phyloP scores from a whole-genome alignment of 2,888 invertebrate genomes.

The Drosophila putrida region DNA sequence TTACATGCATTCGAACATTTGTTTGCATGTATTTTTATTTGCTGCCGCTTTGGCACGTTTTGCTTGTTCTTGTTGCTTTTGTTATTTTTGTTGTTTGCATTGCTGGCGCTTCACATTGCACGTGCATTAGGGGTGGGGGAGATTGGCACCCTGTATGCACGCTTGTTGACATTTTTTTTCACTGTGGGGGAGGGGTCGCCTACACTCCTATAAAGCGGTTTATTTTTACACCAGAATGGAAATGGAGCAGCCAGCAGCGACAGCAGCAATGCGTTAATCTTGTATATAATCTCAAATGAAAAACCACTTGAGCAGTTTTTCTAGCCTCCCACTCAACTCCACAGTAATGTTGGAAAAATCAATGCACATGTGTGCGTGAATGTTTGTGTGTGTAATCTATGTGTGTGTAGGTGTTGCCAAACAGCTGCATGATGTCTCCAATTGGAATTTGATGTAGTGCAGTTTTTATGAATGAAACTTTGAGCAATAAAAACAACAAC shows the following conservation, averaged over 20 bases:
- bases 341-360: slow-evolving; percentile 69
- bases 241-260: slow-evolving; percentile 46
- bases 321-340: slow-evolving; percentile 23
- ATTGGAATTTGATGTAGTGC: slow-evolving; percentile 54
- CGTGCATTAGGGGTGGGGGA: slow-evolving; percentile 54
- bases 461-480: slow-evolving; percentile 71
- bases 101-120: slow-evolving; percentile 66
- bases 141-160: slow-evolving; percentile 54
- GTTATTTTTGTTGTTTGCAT: slow-evolving; percentile 62
- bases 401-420: slow-evolving; percentile 45
- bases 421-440: slow-evolving; percentile 59
- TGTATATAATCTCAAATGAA: slow-evolving; percentile 58
- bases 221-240: slow-evolving; percentile 59
- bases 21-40: slow-evolving; percentile 34
- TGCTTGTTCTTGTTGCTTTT: slow-evolving; percentile 48
- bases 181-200: slow-evolving; percentile 30
- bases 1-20: slow-evolving; percentile 3
- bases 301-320: slow-evolving; percentile 64
- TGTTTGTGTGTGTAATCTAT: slow-evolving; percentile 11
- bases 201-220: slow-evolving; percentile 42
- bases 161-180: slow-evolving; percentile 69
- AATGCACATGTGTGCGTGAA: slow-evolving; percentile 70
- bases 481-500: slow-evolving; percentile 41
- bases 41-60: slow-evolving; percentile 67
- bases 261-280: slow-evolving; percentile 61